These are phyloP conservation scores for Agapornis canus DNA, from an alignment of 2,797 vertebrate species.

Conservation along the genomic window DNA sequence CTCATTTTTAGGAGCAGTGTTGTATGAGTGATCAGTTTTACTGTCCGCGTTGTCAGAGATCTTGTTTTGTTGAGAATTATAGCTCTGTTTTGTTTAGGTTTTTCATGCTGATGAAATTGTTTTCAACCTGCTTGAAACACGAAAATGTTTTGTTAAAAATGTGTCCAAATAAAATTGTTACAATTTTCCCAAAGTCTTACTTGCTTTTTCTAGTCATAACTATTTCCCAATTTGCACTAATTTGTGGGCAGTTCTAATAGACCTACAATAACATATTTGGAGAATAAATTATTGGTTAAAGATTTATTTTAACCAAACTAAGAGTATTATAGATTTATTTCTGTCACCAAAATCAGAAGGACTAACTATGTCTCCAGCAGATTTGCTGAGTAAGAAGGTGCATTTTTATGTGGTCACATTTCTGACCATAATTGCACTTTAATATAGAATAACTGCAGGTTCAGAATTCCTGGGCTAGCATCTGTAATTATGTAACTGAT, in stretches of 20 bases:
- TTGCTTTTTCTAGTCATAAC: neutral
- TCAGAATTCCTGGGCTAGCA: slow-evolving; percentile 38
- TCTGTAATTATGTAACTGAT: slow-evolving; percentile 60
- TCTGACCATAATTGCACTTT: slow-evolving; percentile 22
- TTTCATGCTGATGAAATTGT: neutral
- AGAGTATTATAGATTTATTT: neutral
- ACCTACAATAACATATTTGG: neutral
- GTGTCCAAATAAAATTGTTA: neutral
- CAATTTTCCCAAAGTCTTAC: neutral
- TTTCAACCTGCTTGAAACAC: neutral
- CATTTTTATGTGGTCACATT: slow-evolving; percentile 5
- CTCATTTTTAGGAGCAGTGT: neutral
- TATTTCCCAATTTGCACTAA: slow-evolving; percentile 4
- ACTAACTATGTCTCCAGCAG: neutral
- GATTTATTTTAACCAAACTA: neutral
- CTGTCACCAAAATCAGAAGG: neutral
- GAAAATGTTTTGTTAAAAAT: slow-evolving; percentile 1
- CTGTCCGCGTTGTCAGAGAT: neutral
- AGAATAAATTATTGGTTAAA: neutral
- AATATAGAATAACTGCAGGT: slow-evolving; percentile 19
- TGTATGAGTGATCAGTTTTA: neutral
- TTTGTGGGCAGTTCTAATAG: neutral
- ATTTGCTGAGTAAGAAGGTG: slow-evolving; percentile 56
- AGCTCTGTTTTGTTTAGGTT: neutral
- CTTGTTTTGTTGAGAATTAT: neutral